Evolutionary conservation across 2,113 vertebrate species (phyloP), one percentile per base, ranked within the genome.

Genomic region (Halichoerus grypus): DNA sequence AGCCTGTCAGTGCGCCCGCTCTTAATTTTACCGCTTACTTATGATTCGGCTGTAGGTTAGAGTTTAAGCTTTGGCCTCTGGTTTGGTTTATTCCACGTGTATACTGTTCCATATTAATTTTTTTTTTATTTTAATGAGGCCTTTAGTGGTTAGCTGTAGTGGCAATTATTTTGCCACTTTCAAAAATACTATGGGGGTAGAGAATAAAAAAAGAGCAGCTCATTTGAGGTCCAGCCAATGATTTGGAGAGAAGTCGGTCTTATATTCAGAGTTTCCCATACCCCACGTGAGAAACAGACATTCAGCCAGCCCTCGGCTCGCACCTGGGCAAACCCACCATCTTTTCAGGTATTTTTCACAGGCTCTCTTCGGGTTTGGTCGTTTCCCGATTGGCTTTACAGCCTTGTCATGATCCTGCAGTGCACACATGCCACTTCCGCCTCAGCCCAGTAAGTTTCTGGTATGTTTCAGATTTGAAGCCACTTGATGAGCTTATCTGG

Each of bases 181-280:
- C 55, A 63, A 77, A 97, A 94, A 53, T 83, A 46, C 24, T 22
- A 53, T 61, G 67, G n/a, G 77, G 72, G 8, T 77, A 57, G 51
- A 93, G 80, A 88, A 77, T 85, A 65, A 93, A 90, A 92, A 91
- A 91, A 9, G 12, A 81, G 53, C 87, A 91, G 86, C 61, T 61
- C 57, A 74, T 1, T 16, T 51, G 67, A 67, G 51, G 49, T 42
- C 67, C 26, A 13, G 67, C 31, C 88, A 53, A 10, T 18, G 88
- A 72, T 93, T 91, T 74, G 22, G 33, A 87, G 12, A 18, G 19
- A 69, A 82, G 24, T 51, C 10, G 1, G 36, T 69, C 8, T 76
- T 59, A 9, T n/a, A 22, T 65, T 65, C 26, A 79, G 77, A 77
- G 36, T 21, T 59, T 84, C 51, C 55, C 61, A 24, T 42, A 8